phyloP scores from a whole-genome alignment of 2,888 invertebrate genomes.

The Epinotia bilunana region DNA sequence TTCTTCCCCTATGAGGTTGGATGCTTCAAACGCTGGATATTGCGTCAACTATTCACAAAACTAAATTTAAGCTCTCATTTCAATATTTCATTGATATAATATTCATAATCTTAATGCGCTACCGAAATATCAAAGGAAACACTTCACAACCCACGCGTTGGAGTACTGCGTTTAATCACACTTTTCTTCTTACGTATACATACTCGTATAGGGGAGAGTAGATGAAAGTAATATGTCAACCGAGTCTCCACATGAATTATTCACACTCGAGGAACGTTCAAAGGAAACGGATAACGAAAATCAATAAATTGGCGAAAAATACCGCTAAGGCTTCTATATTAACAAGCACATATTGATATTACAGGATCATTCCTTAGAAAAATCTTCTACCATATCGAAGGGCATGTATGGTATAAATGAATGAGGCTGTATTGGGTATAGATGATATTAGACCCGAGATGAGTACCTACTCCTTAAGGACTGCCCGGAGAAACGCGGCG shows the following conservation, averaged over 20 bases:
- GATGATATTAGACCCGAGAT: not conserved
- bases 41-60: not conserved
- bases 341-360: slow-evolving; percentile 14
- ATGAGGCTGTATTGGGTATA: not conserved
- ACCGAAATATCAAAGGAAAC: slow-evolving; percentile 39
- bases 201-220: slow-evolving; percentile 53
- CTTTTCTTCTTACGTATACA: slow-evolving; percentile 63
- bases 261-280: slow-evolving; percentile 62
- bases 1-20: not conserved
- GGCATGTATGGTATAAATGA: not conserved
- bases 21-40: not conserved
- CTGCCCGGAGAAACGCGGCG: not conserved
- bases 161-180: slow-evolving; percentile 54
- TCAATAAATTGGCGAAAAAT: slow-evolving; percentile 50
- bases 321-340: slow-evolving; percentile 20
- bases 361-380: slow-evolving; percentile 3
- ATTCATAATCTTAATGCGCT: slow-evolving; percentile 24
- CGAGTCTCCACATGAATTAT: slow-evolving; percentile 70
- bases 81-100: not conserved
- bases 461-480: slow-evolving; percentile 13
- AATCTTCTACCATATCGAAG: not conserved
- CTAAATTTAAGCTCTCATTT: not conserved
- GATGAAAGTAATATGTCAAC: slow-evolving; percentile 69
- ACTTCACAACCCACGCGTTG: slow-evolving; percentile 52
- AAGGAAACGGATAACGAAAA: slow-evolving; percentile 60